Evolutionary conservation across 64 coral and sea anemone genomes (phyloP).

Genomic region (Cladopsammia gracilis): DNA sequence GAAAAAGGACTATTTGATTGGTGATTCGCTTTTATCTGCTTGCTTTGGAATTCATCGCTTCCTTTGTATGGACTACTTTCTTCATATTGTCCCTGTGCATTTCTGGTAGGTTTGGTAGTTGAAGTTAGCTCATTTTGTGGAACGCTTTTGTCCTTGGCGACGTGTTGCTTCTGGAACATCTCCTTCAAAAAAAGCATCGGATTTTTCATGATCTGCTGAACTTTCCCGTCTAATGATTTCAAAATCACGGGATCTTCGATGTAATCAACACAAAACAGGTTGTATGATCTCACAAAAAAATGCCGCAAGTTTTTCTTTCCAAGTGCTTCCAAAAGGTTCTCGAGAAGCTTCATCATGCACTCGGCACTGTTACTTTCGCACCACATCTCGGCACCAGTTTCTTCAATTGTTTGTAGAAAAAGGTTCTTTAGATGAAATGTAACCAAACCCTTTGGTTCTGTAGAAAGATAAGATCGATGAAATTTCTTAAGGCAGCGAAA

Average conservation of each 20-base stretch:
- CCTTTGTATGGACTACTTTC: not conserved
- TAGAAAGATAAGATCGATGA: slow-evolving; percentile 46
- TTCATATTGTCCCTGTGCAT: not conserved
- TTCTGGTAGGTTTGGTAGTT: not conserved
- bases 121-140: not conserved
- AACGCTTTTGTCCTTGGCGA: not conserved
- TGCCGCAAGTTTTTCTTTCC: slow-evolving; percentile 40
- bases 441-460: slow-evolving; percentile 51
- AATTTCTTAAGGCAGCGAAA: slow-evolving; percentile 52
- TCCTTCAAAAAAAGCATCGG: not conserved
- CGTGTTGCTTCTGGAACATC: not conserved
- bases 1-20: not conserved
- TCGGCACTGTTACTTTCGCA: slow-evolving; percentile 18
- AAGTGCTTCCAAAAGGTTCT: not conserved
- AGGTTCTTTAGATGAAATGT: slow-evolving; percentile 71
- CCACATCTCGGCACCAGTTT: slow-evolving; percentile 61
- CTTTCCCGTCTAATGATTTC: slow-evolving; percentile 6
- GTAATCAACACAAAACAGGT: slow-evolving; percentile 44
- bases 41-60: not conserved
- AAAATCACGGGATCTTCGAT: slow-evolving; percentile 24
- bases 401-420: slow-evolving; percentile 55
- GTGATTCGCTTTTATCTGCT: not conserved
- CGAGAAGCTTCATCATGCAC: slow-evolving; percentile 2
- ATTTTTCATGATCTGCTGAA: slow-evolving; percentile 47
- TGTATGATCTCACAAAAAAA: slow-evolving; percentile 41